These are phyloP conservation scores for Lontra canadensis DNA, from an alignment of 2,113 vertebrate species.

Conservation along the genomic window DNA sequence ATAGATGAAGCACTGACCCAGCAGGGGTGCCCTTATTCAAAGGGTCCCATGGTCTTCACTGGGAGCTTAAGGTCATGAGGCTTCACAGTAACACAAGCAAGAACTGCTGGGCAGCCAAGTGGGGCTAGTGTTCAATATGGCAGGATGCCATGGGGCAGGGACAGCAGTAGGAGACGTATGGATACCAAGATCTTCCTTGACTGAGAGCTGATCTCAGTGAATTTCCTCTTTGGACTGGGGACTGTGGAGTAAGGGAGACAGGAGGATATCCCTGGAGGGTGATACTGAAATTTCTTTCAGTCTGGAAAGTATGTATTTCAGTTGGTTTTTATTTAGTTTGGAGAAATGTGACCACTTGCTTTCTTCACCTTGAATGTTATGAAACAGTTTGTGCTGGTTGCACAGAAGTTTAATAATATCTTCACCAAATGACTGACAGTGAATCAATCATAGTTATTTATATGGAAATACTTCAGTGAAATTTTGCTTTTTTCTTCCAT, in stretches of 20 bases:
- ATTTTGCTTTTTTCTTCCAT: background rate
- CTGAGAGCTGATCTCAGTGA: background rate
- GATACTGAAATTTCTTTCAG: background rate
- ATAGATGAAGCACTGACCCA: background rate
- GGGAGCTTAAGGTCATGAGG: background rate
- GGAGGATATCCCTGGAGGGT: background rate
- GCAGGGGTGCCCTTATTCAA: background rate
- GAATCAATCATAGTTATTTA: background rate
- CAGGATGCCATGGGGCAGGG: background rate
- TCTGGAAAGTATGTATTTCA: background rate
- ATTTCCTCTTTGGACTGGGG: background rate
- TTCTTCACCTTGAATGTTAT: conserved; percentile 48
- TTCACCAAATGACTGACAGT: conserved; percentile 10
- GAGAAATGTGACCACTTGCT: conserved; percentile 20
- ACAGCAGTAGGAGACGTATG: background rate
- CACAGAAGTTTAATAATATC: background rate
- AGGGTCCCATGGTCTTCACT: background rate
- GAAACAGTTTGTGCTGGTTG: background rate
- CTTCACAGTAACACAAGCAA: background rate
- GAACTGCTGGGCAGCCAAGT: background rate
- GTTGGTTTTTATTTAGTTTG: conserved; percentile 14
- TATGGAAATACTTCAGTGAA: conserved; percentile 31
- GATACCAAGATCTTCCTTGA: background rate
- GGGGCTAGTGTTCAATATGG: background rate
- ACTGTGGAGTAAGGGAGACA: background rate